phyloP scores from a whole-genome alignment of 2,888 invertebrate genomes.

The Ischnura elegans region DNA sequence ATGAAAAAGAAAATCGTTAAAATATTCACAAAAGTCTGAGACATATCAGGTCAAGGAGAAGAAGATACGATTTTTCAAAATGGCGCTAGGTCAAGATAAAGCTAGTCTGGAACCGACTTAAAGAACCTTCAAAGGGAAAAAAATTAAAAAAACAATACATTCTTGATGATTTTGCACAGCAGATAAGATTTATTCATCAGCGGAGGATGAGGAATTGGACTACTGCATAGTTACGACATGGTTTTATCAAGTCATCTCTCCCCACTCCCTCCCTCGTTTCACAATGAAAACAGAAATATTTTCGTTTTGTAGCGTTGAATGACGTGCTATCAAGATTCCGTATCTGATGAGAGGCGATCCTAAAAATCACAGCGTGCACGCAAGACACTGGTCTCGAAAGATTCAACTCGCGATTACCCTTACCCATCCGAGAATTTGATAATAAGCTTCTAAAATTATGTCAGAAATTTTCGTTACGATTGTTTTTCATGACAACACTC shows the following conservation, averaged over 20 bases:
- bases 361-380: conserved; percentile 10
- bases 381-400: background rate
- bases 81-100: background rate
- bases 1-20: background rate
- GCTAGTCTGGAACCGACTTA: no score
- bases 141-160: background rate
- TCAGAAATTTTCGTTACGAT: background rate
- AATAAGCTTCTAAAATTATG: conserved; percentile 22
- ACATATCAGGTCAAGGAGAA: background rate
- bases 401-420: conserved; percentile 2
- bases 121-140: background rate
- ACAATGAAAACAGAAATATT: background rate
- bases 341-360: conserved; percentile 29
- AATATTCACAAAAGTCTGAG: background rate
- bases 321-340: conserved; percentile 14
- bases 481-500: background rate
- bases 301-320: conserved; percentile 36
- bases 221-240: conserved; percentile 10
- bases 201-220: conserved; percentile 6
- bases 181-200: conserved; percentile 13
- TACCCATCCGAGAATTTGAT: conserved; percentile 7
- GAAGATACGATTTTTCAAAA: background rate
- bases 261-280: background rate
- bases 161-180: background rate
- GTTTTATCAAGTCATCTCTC: background rate